These are phyloP conservation scores for Zelleria hepariella DNA, from an alignment of 2,888 invertebrate genomes.

Conservation along the genomic window DNA sequence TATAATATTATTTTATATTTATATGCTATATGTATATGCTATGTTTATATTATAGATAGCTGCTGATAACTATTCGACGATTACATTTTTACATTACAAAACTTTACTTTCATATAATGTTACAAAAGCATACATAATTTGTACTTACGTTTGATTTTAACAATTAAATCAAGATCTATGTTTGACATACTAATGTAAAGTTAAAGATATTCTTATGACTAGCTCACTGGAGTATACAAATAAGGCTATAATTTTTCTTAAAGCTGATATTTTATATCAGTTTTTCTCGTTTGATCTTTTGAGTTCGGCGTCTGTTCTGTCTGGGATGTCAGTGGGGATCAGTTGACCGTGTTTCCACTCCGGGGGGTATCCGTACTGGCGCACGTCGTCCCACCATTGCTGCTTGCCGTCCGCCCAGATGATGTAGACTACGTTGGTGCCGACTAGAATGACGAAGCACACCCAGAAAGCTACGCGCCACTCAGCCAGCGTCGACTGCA, in stretches of 20 bases:
- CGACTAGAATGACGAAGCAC: constrained; percentile 65
- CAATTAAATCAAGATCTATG: background rate
- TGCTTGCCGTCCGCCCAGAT: constrained; percentile 73
- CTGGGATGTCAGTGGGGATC: constrained; percentile 12
- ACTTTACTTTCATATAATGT: background rate
- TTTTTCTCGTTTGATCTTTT: background rate
- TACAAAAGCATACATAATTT: background rate
- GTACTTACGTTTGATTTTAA: background rate
- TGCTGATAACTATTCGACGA: background rate
- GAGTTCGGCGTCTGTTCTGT: constrained; percentile 20
- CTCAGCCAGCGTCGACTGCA: constrained; percentile 51
- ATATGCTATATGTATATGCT: background rate
- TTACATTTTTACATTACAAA: background rate
- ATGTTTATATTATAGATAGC: background rate
- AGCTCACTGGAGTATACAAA: constrained; percentile 1
- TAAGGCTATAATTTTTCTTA: background rate
- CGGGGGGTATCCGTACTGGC: constrained; percentile 27
- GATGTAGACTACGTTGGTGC: constrained; percentile 70
- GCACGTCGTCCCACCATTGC: constrained; percentile 74
- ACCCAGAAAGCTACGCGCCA: constrained; percentile 78
- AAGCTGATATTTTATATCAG: background rate
- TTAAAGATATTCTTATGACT: constrained; percentile 1
- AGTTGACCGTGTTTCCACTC: constrained; percentile 25
- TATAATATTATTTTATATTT: background rate
- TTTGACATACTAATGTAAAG: background rate